A percentile compares a stretch with the other conserved stretches of the same genome.
Evolutionary conservation across 2,888 invertebrate species (phyloP).

Genomic region (Acanthosepion pharaonis): DNA sequence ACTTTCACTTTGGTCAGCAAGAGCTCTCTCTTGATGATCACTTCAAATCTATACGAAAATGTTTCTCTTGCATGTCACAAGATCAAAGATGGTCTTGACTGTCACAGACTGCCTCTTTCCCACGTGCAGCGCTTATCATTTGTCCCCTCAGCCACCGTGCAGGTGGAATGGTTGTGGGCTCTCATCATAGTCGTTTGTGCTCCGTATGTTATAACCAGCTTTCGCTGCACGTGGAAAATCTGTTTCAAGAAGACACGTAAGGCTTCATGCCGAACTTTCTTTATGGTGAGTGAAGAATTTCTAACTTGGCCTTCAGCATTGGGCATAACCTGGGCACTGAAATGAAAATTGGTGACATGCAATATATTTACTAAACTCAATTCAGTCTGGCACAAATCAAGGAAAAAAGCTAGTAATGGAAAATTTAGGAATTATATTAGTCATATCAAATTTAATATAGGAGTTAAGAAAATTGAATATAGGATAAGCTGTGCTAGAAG

Average conservation of each 20-base stretch:
- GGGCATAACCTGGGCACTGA: too few relatives aligned
- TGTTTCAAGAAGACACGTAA: conserved; percentile 71
- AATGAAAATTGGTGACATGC: too few relatives aligned
- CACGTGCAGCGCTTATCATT: conserved; percentile 54
- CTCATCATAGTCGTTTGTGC: conserved; percentile 72
- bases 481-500: too few relatives aligned
- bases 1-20: conserved; percentile 89
- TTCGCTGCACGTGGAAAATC: conserved; percentile 73
- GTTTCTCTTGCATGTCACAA: conserved; percentile 61
- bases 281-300: conserved; percentile 55
- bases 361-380: too few relatives aligned
- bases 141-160: neutral
- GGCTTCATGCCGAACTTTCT: conserved; percentile 57
- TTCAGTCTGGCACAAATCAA: too few relatives aligned
- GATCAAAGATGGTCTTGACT: conserved; percentile 54
- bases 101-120: conserved; percentile 60
- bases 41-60: conserved; percentile 65
- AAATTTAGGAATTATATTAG: too few relatives aligned
- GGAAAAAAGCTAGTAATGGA: too few relatives aligned
- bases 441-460: too few relatives aligned
- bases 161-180: conserved; percentile 74
- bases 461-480: too few relatives aligned
- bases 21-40: conserved; percentile 80
- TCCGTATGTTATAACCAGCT: conserved; percentile 73
- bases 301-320: too few relatives aligned